Evolutionary conservation across 2,113 vertebrate genomes (phyloP), one percentile per base, ranked within the genome.

Genomic region (Petaurus breviceps): DNA sequence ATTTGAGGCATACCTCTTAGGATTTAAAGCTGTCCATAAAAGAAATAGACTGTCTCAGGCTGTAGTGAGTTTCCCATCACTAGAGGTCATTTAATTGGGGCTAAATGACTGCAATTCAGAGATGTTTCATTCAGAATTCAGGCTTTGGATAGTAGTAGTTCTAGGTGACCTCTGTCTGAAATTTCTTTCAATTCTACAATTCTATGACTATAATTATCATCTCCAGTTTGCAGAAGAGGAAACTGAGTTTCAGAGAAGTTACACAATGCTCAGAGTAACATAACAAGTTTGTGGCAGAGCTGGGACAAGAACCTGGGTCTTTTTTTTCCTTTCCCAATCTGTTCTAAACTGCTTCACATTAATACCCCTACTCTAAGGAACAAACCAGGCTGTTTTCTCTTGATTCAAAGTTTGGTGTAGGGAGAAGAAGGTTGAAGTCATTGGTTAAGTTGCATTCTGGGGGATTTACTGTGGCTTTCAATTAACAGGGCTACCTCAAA

Each of bases 221-320:
- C 19, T 84, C 68, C 68, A 84, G 22, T 84, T 84, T 84, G 3
- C 37, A 84, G 19, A 43, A 84, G 68, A 43, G 37, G n/a, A 84
- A 43, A 24, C 54, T 92, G 92, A 94, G 37, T 55, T n/a, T 28
- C 53, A 93, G 95, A 94, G 77, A 92, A 22, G 49, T 51, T 90
- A 54, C 89, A 10, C 0, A 14, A 92, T 94, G 24, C 51, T 91
- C 57, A 89, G 68, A 92, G 91, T 91, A 93, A 93, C 89, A 84
- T 23, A 93, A 92, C 51, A 90, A 92, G 43, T 94, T 43, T n/a
- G 22, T 10, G 43, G 53, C 47, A 93, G 49, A 28, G 5, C 47
- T 92, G 55, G 53, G 52, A 47, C 10, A 37, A 46, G 28, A 55
- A 26, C 0, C 23, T 8, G 91, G 9, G 1, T 14, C 51, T 43